These are phyloP conservation scores for Phaethornis superciliosus DNA, from an alignment of 2,113 vertebrate genomes.

Conservation along the genomic window DNA sequence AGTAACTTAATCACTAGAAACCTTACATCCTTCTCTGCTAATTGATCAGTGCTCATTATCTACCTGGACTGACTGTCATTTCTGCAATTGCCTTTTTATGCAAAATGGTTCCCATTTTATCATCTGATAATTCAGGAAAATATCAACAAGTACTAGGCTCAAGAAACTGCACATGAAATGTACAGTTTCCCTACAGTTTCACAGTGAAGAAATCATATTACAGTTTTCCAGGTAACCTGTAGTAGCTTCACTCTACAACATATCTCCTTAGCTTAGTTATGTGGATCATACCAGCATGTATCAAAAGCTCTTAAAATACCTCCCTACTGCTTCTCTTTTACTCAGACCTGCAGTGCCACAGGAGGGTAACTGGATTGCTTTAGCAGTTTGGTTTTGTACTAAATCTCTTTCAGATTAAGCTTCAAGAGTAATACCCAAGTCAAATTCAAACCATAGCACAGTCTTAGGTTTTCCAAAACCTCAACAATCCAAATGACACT, in stretches of 20 bases:
- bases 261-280: neutral
- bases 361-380: neutral
- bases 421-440: neutral
- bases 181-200: neutral
- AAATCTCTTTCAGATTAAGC: neutral
- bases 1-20: neutral
- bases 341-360: neutral
- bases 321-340: neutral
- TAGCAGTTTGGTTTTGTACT: neutral
- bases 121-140: neutral
- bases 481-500: neutral
- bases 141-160: neutral
- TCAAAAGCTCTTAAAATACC: neutral
- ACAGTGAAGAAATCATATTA: neutral
- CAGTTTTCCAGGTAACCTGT: neutral
- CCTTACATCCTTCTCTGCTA: neutral
- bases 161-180: neutral
- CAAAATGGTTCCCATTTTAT: neutral
- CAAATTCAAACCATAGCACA: neutral
- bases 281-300: fast-evolving
- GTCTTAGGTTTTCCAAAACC: neutral
- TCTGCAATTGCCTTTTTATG: neutral
- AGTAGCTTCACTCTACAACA: neutral
- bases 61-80: neutral
- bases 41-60: neutral